A percentile compares a stretch with the other conserved stretches of the same genome.
Evolutionary conservation across 2,888 invertebrate genomes (phyloP).

Genomic region (Orthosia gracilis): DNA sequence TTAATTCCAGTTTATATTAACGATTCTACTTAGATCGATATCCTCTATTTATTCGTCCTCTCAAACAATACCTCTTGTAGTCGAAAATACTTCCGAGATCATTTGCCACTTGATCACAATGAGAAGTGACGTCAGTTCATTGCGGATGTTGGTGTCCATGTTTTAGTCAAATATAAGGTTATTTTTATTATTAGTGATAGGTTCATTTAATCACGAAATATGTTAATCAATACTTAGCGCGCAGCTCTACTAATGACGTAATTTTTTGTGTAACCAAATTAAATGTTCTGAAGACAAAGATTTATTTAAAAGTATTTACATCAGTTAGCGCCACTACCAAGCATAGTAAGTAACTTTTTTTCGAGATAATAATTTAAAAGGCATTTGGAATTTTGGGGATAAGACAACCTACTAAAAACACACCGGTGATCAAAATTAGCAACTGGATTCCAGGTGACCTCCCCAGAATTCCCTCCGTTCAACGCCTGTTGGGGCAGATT

Average conservation of each 20-base stretch:
- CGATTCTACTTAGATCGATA: not conserved
- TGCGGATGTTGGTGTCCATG: not conserved
- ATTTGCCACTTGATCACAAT: conserved; percentile 14
- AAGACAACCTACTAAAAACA: too few relatives aligned
- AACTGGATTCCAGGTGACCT: too few relatives aligned
- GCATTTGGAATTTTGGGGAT: too few relatives aligned
- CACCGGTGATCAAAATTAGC: too few relatives aligned
- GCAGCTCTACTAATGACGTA: too few relatives aligned
- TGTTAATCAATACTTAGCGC: too few relatives aligned
- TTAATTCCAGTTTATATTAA: not conserved
- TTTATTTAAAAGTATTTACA: not conserved
- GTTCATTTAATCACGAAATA: not conserved
- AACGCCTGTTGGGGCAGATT: too few relatives aligned
- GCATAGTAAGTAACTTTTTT: too few relatives aligned
- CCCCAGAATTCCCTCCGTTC: too few relatives aligned
- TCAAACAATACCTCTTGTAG: conserved; percentile 15
- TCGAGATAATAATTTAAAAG: too few relatives aligned
- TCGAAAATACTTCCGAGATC: conserved; percentile 29
- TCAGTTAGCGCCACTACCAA: too few relatives aligned
- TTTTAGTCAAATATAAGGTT: not conserved
- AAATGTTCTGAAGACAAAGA: not conserved
- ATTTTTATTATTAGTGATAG: not conserved
- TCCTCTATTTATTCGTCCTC: not conserved
- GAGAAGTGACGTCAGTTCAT: conserved; percentile 23
- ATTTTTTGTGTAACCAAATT: not conserved